A percentile compares a stretch with the other conserved stretches of the same genome.
These are phyloP conservation scores for Dicyrtomina minuta DNA, from an alignment of 2,888 invertebrate species.

Conservation along the genomic window DNA sequence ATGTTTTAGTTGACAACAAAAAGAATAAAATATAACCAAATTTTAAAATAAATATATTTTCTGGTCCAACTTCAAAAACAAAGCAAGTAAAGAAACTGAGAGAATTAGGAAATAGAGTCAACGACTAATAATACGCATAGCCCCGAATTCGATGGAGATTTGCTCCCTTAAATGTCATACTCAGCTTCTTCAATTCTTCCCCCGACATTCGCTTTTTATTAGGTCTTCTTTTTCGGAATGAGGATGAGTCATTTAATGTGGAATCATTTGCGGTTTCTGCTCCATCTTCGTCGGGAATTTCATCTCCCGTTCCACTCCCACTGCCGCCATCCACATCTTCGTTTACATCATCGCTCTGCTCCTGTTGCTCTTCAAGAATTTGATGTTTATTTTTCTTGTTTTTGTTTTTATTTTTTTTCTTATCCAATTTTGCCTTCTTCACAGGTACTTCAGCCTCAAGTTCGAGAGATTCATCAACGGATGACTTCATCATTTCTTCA, in stretches of 20 bases:
- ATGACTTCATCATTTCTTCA: too few species aligned
- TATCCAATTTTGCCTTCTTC: not conserved
- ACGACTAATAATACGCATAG: constrained; percentile 6
- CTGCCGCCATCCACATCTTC: not conserved
- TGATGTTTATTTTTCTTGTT: not conserved
- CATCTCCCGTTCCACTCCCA: too few species aligned
- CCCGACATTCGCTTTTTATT: constrained; percentile 3
- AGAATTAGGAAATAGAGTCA: too few species aligned
- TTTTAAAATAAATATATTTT: too few species aligned
- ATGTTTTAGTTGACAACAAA: too few species aligned
- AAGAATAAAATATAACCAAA: too few species aligned
- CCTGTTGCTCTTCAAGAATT: not conserved
- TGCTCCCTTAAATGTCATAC: not conserved
- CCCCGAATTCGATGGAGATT: constrained; percentile 20
- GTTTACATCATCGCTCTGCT: not conserved
- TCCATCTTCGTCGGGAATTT: not conserved
- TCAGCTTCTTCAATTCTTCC: not conserved
- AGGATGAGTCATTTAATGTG: not conserved
- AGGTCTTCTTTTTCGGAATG: not conserved
- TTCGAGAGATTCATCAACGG: too few species aligned
- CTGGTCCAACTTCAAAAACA: too few species aligned
- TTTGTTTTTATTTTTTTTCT: not conserved
- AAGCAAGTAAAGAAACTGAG: too few species aligned
- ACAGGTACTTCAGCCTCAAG: too few species aligned
- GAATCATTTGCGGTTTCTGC: not conserved